Evolutionary conservation across 2,113 vertebrate genomes (phyloP).

Genomic region (Climacteris rufus): DNA sequence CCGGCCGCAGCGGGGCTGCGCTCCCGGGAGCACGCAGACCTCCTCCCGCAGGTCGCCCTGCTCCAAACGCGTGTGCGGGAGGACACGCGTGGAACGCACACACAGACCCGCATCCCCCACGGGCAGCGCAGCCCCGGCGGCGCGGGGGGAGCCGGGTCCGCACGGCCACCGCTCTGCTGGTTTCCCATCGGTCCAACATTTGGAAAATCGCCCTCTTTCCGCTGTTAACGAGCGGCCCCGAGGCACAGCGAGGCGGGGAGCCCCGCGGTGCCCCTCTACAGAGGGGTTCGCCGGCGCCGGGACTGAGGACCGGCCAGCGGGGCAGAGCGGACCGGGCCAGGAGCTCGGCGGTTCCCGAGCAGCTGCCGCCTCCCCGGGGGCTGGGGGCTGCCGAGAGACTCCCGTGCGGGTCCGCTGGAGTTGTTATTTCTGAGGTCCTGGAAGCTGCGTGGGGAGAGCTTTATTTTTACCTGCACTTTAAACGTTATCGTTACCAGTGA

Average conservation of each 20-base stretch:
- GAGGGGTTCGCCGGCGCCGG: neutral
- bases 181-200: neutral
- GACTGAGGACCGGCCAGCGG: neutral
- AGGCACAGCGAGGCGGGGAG: neutral
- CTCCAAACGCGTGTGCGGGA: neutral
- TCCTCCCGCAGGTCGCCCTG: neutral
- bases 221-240: neutral
- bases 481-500: neutral
- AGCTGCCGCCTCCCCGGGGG: neutral
- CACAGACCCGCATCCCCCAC: neutral
- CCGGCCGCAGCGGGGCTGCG: neutral
- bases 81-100: neutral
- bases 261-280: neutral
- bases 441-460: neutral
- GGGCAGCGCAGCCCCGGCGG: neutral
- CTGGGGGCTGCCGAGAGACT: neutral
- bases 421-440: neutral
- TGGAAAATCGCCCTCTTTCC: neutral
- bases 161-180: neutral
- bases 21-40: neutral
- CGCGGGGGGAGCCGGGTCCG: neutral
- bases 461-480: neutral
- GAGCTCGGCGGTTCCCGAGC: neutral
- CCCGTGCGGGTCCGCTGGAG: fast-evolving
- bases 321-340: neutral